phyloP scores from a whole-genome alignment of 1,140 invertebrate species.

The Hermetia illucens region DNA sequence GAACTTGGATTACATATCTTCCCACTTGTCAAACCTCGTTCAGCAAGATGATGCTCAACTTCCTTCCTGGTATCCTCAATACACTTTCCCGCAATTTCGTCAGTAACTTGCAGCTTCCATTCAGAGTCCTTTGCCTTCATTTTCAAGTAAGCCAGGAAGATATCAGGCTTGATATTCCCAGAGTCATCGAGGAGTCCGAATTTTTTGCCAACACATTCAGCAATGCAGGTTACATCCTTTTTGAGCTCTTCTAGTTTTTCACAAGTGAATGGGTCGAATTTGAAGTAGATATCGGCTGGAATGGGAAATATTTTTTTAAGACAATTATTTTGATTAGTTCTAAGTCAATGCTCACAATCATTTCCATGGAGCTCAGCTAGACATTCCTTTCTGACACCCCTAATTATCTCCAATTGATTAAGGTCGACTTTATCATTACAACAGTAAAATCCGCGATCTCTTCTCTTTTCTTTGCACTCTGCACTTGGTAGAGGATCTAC shows the following conservation, averaged over 20 bases:
- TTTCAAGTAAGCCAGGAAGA: conserved; percentile 1
- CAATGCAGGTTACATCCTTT: conserved; percentile 6
- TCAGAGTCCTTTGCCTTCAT: neutral
- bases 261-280: conserved; percentile 8
- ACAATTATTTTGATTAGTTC: too few relatives aligned
- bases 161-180: conserved; percentile 7
- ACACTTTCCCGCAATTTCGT: conserved; percentile 7
- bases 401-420: too few relatives aligned
- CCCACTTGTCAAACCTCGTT: neutral
- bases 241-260: conserved; percentile 7
- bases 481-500: too few relatives aligned
- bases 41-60: neutral
- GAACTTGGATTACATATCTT: conserved; percentile 6
- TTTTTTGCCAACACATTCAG: conserved; percentile 6
- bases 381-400: too few relatives aligned
- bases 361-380: too few relatives aligned
- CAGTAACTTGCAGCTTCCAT: conserved; percentile 2
- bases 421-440: too few relatives aligned
- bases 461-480: too few relatives aligned
- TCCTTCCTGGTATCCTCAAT: neutral
- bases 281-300: conserved; percentile 6
- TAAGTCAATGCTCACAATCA: too few relatives aligned
- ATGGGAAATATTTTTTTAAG: too few relatives aligned
- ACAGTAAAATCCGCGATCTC: too few relatives aligned
- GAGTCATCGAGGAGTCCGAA: conserved; percentile 5